Percentiles rank a stretch among this genome's conserved stretches.
Evolutionary conservation across 2,888 invertebrate genomes (phyloP).

Genomic region (Cephonodes hylas): DNA sequence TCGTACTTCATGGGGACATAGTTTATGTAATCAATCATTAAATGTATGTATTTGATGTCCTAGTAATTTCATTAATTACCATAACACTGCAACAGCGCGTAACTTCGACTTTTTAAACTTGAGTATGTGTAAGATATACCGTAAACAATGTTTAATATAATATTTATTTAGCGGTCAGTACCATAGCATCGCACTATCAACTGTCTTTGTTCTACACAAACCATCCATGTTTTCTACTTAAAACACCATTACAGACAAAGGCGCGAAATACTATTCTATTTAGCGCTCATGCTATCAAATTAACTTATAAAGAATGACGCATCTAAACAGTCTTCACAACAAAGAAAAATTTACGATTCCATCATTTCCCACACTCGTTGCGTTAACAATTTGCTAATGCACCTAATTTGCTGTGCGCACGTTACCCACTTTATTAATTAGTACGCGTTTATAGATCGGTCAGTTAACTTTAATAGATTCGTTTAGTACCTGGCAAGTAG

Average conservation of each 20-base stretch:
- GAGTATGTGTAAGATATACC: no score
- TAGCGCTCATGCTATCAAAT: not conserved
- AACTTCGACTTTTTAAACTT: no score
- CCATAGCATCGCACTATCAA: no score
- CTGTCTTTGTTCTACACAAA: no score
- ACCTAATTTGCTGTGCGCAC: conserved; percentile 15
- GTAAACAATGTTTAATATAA: no score
- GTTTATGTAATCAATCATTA: no score
- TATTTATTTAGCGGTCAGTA: no score
- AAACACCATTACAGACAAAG: not conserved
- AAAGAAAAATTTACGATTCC: conserved; percentile 1
- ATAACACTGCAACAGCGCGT: no score
- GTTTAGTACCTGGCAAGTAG: not conserved
- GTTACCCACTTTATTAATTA: conserved; percentile 11
- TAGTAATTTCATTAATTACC: no score
- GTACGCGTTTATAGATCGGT: not conserved
- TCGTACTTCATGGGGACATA: no score
- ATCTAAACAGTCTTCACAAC: not conserved
- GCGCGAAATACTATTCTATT: not conserved
- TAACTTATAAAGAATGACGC: not conserved
- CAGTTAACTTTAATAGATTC: not conserved
- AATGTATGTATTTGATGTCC: no score
- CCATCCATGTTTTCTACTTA: not conserved
- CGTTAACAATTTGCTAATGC: conserved; percentile 25
- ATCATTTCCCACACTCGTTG: conserved; percentile 18